These are phyloP conservation scores for Platalea minor DNA, from an alignment of 2,797 vertebrate genomes.

Conservation along the genomic window DNA sequence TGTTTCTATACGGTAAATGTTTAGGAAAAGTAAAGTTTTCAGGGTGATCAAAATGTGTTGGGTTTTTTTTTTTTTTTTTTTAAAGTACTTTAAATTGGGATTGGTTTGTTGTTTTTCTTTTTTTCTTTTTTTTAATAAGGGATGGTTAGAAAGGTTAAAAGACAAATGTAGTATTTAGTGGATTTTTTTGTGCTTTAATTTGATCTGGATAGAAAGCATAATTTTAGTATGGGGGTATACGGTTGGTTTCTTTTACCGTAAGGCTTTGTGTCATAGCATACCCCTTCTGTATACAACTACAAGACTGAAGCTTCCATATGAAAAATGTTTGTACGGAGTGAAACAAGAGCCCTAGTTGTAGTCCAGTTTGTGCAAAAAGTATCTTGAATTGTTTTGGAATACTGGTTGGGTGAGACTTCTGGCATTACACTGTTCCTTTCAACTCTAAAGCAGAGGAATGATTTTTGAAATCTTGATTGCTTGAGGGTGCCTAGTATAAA, in stretches of 20 bases:
- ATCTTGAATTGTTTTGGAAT: background rate
- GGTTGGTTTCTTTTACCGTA: background rate
- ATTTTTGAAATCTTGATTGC: slow-evolving; percentile 17
- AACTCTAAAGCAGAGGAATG: slow-evolving; percentile 51
- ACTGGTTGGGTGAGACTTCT: slow-evolving; percentile 44
- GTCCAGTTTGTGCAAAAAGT: slow-evolving; percentile 5
- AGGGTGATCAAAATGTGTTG: slow-evolving; percentile 47
- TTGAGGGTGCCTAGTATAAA: slow-evolving; percentile 22
- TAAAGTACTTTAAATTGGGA: slow-evolving; percentile 20
- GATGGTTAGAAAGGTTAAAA: slow-evolving; percentile 1
- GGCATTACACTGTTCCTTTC: slow-evolving; percentile 54
- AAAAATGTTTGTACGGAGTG: background rate
- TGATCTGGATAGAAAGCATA: slow-evolving; percentile 36
- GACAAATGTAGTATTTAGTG: background rate
- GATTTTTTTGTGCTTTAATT: slow-evolving; percentile 11
- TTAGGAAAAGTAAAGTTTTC: slow-evolving; percentile 55
- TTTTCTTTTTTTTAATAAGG: background rate
- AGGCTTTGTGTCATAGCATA: slow-evolving; percentile 17
- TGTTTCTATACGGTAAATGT: slow-evolving; percentile 69
- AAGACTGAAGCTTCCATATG: slow-evolving; percentile 27
- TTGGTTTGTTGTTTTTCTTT: background rate
- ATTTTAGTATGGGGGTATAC: background rate
- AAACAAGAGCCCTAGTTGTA: background rate
- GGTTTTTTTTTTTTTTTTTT: background rate
- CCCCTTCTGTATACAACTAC: slow-evolving; percentile 22